A percentile compares a stretch with the other conserved stretches of the same genome.
phyloP scores from a whole-genome alignment of 2,113 vertebrate genomes.

The Sander lucioperca region DNA sequence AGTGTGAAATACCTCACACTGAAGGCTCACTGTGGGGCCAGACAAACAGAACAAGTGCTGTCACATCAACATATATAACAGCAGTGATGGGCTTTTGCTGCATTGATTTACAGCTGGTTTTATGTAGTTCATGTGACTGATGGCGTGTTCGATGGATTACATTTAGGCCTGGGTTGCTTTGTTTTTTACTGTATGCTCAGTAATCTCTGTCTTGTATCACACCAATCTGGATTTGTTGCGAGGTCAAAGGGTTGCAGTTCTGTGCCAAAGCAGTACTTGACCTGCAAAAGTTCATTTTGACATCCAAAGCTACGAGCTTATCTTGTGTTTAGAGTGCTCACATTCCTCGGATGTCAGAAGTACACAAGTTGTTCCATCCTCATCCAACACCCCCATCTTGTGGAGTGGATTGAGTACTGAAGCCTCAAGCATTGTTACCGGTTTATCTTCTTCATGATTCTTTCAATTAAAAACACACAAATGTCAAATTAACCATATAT shows the following conservation, averaged over 20 bases:
- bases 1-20: neutral
- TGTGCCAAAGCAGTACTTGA: slow-evolving; percentile 17
- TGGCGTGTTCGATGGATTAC: neutral
- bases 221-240: neutral
- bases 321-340: neutral
- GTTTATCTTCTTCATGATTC: neutral
- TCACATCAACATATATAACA: neutral
- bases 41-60: neutral
- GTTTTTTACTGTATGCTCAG: neutral
- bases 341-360: slow-evolving; percentile 13
- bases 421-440: neutral
- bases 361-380: neutral
- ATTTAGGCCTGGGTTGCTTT: neutral
- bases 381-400: slow-evolving; percentile 58
- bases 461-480: neutral
- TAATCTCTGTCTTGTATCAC: neutral
- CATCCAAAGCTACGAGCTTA: slow-evolving; percentile 2
- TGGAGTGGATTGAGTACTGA: slow-evolving; percentile 24
- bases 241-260: slow-evolving; percentile 4
- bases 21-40: neutral
- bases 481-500: neutral
- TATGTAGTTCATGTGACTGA: neutral
- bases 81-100: neutral
- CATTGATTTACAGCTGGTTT: neutral
- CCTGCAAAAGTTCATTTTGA: slow-evolving; percentile 6